A percentile compares a stretch with the other conserved stretches of the same genome.
Conservation (phyloP, 2,797 vertebrate genomes). For the Erpetoichthys calabaricus region DNA sequence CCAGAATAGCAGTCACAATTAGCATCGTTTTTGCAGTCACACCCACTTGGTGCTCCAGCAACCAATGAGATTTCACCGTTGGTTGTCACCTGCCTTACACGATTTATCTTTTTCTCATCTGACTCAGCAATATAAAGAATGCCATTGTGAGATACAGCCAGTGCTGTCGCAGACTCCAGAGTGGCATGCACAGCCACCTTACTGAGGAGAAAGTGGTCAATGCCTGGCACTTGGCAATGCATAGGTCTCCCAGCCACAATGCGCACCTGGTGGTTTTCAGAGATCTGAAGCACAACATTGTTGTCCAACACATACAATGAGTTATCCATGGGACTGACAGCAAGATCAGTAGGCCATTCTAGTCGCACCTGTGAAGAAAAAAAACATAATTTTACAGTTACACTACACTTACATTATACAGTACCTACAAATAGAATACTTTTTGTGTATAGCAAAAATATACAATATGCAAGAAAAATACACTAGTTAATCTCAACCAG, state of each 20-base stretch:
- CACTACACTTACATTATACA: too few relatives aligned
- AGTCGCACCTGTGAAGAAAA: slow-evolving; percentile 65
- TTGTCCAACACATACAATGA: slow-evolving; percentile 92
- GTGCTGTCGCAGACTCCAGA: slow-evolving; percentile 78
- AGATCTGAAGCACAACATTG: slow-evolving; percentile 91
- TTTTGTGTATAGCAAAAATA: too few relatives aligned
- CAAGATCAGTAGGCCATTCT: slow-evolving; percentile 93
- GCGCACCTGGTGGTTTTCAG: slow-evolving; percentile 93
- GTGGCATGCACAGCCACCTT: slow-evolving; percentile 90
- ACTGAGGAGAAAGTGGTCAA: slow-evolving; percentile 90
- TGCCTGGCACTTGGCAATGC: slow-evolving; percentile 95
- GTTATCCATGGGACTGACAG: slow-evolving; percentile 93
- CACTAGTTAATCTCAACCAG: too few relatives aligned
- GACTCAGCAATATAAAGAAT: slow-evolving; percentile 89
- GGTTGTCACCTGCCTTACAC: slow-evolving; percentile 85
- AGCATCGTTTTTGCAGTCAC: slow-evolving; percentile 91
- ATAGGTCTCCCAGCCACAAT: slow-evolving; percentile 88
- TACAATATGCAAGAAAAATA: too few relatives aligned
- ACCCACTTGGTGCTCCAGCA: slow-evolving; percentile 83
- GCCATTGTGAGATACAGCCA: slow-evolving; percentile 82
- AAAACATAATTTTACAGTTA: slow-evolving; percentile 6
- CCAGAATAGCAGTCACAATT: slow-evolving; percentile 96
- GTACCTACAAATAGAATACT: too few relatives aligned
- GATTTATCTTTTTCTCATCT: slow-evolving; percentile 92
- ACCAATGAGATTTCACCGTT: slow-evolving; percentile 88